Evolutionary conservation across 2,113 vertebrate species (phyloP), one percentile per base, ranked within the genome.

Genomic region (Ptychochromis oligacanthus): DNA sequence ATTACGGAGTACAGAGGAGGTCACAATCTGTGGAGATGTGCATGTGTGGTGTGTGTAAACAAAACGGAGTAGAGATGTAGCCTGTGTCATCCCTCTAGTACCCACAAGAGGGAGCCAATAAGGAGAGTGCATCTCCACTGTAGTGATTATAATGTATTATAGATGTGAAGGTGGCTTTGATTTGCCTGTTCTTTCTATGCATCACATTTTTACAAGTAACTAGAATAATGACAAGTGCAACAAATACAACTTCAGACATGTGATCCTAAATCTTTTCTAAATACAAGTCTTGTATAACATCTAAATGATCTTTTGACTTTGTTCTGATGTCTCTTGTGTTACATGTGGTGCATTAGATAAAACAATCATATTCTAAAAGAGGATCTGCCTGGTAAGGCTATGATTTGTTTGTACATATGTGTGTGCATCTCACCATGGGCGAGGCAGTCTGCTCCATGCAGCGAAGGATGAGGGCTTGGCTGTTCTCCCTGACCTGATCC

Each of bases 401-500:
- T 36, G 26, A n/a, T 49, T 12, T 36, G 49, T 15, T 20, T 67
- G 7, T 28, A 2, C 28, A 0, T 20, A 36, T 79, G 1, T 67
- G 55, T 38, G n/a, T 77, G 9, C 15, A 1, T 77, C 95, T 92
- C 96, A 99, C 98, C 98, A 97, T 96, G 77, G 98, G 97, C 0
- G 96, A 95, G 76, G 97, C 96, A 28, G 95, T 92, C 91, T 97
- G 96, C 8, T 97, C 95, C 97, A 99, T 99, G 88, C 98, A 88
- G 89, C 96, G 97, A 85, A 99, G 77, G 84, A 97, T 96, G 61
- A 99, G 96, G 49, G 90, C 95, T 93, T 99, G 97, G 83, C 97
- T 96, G 95, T 98, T 97, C 43, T 99, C 98, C 91, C 98, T 96
- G 92, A 99, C 97, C 93, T 98, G 98, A 93, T 99, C 98, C 96